Evolutionary conservation across 2,797 vertebrate species (phyloP).

Genomic region (Squalus acanthias): DNA sequence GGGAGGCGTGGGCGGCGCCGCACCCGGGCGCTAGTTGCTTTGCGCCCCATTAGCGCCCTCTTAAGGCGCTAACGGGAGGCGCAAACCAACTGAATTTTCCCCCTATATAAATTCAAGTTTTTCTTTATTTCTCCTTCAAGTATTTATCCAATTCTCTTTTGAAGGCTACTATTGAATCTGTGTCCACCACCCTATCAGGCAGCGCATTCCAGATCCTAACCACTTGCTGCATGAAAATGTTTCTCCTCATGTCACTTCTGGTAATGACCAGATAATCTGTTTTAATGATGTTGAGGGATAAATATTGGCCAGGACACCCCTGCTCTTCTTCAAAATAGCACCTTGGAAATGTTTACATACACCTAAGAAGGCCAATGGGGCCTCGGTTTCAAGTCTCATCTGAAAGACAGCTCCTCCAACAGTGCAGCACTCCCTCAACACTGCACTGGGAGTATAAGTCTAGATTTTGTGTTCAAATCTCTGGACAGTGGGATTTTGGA

Average conservation of each 20-base stretch:
- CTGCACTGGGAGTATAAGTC: too few relatives aligned
- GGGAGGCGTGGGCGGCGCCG: too few relatives aligned
- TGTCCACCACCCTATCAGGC: not conserved
- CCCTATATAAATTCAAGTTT: too few relatives aligned
- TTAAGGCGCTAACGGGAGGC: too few relatives aligned
- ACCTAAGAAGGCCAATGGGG: not conserved
- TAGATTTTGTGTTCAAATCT: too few relatives aligned
- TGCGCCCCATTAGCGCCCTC: too few relatives aligned
- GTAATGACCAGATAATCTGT: not conserved
- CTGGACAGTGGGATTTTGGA: too few relatives aligned
- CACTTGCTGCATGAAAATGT: not conserved
- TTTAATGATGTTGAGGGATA: not conserved
- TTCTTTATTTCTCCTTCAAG: not conserved
- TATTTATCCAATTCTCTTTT: not conserved
- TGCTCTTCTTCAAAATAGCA: not conserved
- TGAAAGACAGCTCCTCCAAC: not conserved
- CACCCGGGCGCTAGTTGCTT: too few relatives aligned
- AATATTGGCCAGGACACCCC: not conserved
- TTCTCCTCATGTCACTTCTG: not conserved
- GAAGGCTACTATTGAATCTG: not conserved
- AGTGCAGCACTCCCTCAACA: too few relatives aligned
- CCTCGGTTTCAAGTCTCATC: not conserved
- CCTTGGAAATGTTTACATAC: not conserved
- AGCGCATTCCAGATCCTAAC: not conserved
- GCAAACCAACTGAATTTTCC: too few relatives aligned